Conservation (phyloP, 2,113 vertebrate genomes). For the Quiscalus mexicanus region DNA sequence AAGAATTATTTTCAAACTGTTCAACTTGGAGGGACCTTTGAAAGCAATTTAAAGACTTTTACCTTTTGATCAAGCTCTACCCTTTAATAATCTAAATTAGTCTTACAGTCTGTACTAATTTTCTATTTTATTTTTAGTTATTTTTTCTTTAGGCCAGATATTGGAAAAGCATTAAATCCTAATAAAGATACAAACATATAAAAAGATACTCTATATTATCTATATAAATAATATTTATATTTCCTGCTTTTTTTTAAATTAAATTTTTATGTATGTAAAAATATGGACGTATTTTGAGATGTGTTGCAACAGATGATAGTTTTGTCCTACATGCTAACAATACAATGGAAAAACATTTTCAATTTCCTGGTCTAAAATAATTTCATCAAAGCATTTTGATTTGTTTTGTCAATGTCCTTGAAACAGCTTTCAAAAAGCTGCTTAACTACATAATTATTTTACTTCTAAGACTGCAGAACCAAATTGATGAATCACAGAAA, state of each 20-base stretch:
- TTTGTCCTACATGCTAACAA: neutral
- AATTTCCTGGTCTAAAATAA: neutral
- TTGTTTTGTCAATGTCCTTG: neutral
- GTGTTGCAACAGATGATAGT: neutral
- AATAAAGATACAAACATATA: neutral
- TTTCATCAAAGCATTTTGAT: neutral
- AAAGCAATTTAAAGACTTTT: neutral
- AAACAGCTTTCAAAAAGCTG: slow-evolving; percentile 3
- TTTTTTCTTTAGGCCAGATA: neutral
- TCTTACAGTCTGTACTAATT: neutral
- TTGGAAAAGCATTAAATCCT: neutral
- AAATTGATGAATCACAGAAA: neutral
- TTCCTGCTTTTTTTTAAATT: neutral
- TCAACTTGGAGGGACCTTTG: neutral
- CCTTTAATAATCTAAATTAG: neutral
- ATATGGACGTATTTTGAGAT: neutral
- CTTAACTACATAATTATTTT: neutral
- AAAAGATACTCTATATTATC: neutral
- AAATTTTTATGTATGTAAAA: neutral
- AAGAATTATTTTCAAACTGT: neutral
- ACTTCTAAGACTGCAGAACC: neutral
- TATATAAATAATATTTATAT: neutral
- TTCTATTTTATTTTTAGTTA: neutral
- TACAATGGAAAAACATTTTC: neutral
- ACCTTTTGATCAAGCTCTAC: neutral